phyloP scores from a whole-genome alignment of 2,113 vertebrate genomes.

The Pontoporia blainvillei region DNA sequence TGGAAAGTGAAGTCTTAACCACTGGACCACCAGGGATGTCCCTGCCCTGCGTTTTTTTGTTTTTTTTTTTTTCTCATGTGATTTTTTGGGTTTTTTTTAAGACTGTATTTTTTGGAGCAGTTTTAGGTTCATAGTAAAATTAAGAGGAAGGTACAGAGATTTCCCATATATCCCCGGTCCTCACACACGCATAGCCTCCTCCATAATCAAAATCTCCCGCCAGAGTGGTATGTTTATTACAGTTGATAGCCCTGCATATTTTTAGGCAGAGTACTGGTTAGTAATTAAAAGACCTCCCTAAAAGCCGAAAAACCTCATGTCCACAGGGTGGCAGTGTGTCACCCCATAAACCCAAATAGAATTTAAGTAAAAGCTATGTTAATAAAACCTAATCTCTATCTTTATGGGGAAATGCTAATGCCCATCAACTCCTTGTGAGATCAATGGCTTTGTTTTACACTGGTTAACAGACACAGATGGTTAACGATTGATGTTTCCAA shows the following conservation, averaged over 20 bases:
- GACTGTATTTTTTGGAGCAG: background rate
- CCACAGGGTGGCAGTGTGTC: conserved; percentile 80
- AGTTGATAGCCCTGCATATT: background rate
- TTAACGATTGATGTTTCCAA: background rate
- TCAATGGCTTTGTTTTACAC: background rate
- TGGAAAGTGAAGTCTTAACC: too few species aligned
- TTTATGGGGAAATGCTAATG: background rate
- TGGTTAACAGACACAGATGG: background rate
- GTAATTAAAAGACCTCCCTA: background rate
- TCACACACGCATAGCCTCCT: background rate
- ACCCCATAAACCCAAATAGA: conserved; percentile 48
- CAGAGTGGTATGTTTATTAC: background rate
- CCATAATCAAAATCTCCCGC: background rate
- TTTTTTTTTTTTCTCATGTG: background rate
- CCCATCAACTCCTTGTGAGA: background rate
- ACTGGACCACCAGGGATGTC: too few species aligned
- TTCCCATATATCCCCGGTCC: background rate
- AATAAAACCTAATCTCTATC: background rate
- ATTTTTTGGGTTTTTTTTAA: background rate
- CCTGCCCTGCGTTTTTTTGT: too few species aligned
- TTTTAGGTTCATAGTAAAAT: background rate
- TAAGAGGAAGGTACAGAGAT: background rate
- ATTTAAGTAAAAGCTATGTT: background rate
- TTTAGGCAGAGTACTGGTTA: background rate
- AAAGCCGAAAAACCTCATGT: background rate